Percentiles rank a stretch among this genome's conserved stretches.
Evolutionary conservation across 2,888 invertebrate genomes (phyloP).

Genomic region (Thecophora atra): DNA sequence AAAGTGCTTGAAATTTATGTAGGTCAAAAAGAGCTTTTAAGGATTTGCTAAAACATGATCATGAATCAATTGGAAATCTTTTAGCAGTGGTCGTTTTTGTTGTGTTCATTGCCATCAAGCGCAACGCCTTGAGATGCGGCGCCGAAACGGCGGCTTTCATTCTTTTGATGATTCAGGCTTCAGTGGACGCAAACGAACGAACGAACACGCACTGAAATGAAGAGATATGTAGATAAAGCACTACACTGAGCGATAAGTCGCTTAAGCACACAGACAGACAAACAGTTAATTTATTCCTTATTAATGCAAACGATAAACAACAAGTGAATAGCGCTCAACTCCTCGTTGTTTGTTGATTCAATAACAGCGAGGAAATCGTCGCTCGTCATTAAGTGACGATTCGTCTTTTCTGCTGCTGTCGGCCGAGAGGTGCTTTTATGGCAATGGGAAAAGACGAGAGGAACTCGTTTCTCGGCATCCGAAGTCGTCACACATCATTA

Average conservation of each 20-base stretch:
- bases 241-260: background rate
- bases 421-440: too few species aligned
- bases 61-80: background rate
- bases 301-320: conserved; percentile 2
- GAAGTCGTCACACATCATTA: too few species aligned
- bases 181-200: background rate
- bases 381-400: background rate
- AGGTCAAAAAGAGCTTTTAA: conserved; percentile 31
- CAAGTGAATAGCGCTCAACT: background rate
- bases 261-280: background rate
- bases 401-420: too few species aligned
- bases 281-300: background rate
- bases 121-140: background rate
- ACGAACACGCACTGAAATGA: background rate
- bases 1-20: conserved; percentile 20
- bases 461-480: too few species aligned
- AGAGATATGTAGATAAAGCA: conserved; percentile 2
- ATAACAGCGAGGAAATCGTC: background rate
- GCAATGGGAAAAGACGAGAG: too few species aligned
- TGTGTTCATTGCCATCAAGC: background rate
- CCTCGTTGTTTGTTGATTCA: conserved; percentile 10
- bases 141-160: background rate
- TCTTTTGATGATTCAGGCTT: conserved; percentile 6
- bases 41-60: conserved; percentile 15
- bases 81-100: background rate